Percentiles rank a stretch among this genome's conserved stretches.
Evolutionary conservation across 2,888 invertebrate species (phyloP).

Genomic region (Diogma glabrata): DNA sequence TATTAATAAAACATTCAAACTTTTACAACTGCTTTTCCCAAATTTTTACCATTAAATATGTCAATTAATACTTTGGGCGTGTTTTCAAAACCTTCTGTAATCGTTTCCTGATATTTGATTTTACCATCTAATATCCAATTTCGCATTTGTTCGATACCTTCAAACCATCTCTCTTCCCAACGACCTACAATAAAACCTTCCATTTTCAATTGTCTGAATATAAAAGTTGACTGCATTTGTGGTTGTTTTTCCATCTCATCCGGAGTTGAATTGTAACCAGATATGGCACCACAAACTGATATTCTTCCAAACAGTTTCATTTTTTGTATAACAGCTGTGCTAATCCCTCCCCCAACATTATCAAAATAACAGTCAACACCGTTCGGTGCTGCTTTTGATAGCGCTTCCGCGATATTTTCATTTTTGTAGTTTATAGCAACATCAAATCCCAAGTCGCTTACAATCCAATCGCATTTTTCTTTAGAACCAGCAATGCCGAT

Average conservation of each 20-base stretch:
- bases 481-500: slow-evolving; percentile 61
- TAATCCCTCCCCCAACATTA: slow-evolving; percentile 57
- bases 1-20: too few relatives aligned
- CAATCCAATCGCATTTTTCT: slow-evolving; percentile 57
- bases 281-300: slow-evolving; percentile 53
- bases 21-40: slow-evolving; percentile 55
- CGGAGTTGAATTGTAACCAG: slow-evolving; percentile 46
- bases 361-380: slow-evolving; percentile 69
- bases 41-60: slow-evolving; percentile 51
- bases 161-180: slow-evolving; percentile 48
- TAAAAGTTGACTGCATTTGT: slow-evolving; percentile 42
- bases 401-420: slow-evolving; percentile 38
- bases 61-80: slow-evolving; percentile 57
- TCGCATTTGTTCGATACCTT: slow-evolving; percentile 50
- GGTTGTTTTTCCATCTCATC: slow-evolving; percentile 16
- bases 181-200: slow-evolving; percentile 41
- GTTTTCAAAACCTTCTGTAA: slow-evolving; percentile 61
- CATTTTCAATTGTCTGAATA: slow-evolving; percentile 46
- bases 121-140: slow-evolving; percentile 56
- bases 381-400: slow-evolving; percentile 53
- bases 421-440: slow-evolving; percentile 61
- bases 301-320: slow-evolving; percentile 52
- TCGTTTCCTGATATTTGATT: slow-evolving; percentile 54
- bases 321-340: slow-evolving; percentile 43
- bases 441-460: slow-evolving; percentile 54